Evolutionary conservation across 1,140 invertebrate species (phyloP).

Genomic region (Drosophila paulistorum): DNA sequence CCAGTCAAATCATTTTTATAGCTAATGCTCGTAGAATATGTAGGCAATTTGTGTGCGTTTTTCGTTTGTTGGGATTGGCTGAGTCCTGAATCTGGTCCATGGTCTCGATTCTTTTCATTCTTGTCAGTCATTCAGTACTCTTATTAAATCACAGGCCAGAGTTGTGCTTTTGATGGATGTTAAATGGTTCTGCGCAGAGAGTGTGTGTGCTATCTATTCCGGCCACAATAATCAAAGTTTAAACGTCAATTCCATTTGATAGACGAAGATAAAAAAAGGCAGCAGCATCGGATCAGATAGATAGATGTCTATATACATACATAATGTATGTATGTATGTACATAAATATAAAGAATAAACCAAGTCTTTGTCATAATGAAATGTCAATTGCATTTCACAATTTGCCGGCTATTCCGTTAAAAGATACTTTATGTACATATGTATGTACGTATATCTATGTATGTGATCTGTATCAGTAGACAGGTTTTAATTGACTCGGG

Average conservation of each 20-base stretch:
- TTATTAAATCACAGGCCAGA: conserved; percentile 10
- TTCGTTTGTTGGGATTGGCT: not conserved
- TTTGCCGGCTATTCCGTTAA: conserved; percentile 34
- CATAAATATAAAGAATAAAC: not conserved
- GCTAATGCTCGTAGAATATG: conserved; percentile 69
- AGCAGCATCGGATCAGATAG: not conserved
- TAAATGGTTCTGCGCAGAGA: not conserved
- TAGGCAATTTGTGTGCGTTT: conserved; percentile 9
- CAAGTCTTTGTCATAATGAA: conserved; percentile 58
- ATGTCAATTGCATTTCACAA: conserved; percentile 71
- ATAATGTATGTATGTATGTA: too few species aligned
- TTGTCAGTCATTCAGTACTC: not conserved
- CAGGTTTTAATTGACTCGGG: too few species aligned
- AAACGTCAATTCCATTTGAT: conserved; percentile 69
- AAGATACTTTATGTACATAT: too few species aligned
- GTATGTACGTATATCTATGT: too few species aligned
- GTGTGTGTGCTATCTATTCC: not conserved
- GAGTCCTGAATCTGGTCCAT: not conserved
- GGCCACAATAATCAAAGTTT: conserved; percentile 58
- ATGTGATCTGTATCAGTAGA: too few species aligned
- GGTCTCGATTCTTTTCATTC: not conserved
- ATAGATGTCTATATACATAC: not conserved
- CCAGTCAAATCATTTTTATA: conserved; percentile 79
- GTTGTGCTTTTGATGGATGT: conserved; percentile 65
- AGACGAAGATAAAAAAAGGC: not conserved